Conservation (phyloP, 2,113 vertebrate genomes). For the Strix aluco region DNA sequence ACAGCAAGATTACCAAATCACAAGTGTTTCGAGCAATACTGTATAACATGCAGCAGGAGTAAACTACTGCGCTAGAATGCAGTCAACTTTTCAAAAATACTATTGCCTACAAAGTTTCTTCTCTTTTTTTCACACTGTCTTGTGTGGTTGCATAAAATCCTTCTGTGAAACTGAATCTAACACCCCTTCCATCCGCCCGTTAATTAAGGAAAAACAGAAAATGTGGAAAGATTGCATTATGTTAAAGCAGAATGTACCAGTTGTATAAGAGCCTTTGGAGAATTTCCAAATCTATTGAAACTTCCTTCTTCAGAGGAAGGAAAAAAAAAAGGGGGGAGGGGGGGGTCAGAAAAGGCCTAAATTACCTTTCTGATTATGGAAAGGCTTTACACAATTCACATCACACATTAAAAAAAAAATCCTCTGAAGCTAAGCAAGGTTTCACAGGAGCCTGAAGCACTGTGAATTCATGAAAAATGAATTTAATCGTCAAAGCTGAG, state of each 20-base stretch:
- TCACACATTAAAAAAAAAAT: not conserved
- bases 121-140: not conserved
- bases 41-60: not conserved
- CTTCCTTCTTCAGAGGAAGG: not conserved
- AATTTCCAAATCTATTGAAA: constrained; percentile 50
- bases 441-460: constrained; percentile 48
- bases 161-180: constrained; percentile 52
- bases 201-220: constrained; percentile 46
- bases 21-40: not conserved
- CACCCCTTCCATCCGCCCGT: constrained; percentile 26
- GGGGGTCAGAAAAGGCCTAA: constrained; percentile 8
- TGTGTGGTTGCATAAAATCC: constrained; percentile 44
- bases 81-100: not conserved
- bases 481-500: constrained; percentile 64
- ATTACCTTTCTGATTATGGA: constrained; percentile 55
- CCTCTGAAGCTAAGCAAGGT: constrained; percentile 36
- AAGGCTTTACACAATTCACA: constrained; percentile 38
- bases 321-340: not conserved
- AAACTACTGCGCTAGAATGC: not conserved
- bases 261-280: constrained; percentile 16
- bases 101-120: constrained; percentile 12
- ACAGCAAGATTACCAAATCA: not conserved
- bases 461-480: constrained; percentile 71
- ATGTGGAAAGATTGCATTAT: constrained; percentile 24
- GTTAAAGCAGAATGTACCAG: constrained; percentile 6